phyloP scores from a whole-genome alignment of 37 sponge, comb jelly and placozoan genomes.

The Bolinopsis microptera region DNA sequence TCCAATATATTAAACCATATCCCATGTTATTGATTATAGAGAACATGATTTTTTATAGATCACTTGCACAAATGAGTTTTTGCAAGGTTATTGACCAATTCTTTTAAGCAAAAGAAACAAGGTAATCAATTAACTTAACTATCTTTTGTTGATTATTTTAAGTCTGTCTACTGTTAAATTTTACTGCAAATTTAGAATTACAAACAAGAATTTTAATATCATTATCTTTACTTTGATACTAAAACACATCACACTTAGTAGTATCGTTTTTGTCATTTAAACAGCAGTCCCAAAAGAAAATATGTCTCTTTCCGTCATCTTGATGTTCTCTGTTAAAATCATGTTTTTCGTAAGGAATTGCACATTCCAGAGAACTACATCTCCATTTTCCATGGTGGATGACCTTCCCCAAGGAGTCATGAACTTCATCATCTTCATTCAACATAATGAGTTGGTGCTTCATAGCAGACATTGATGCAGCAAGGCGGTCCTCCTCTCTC shows the following conservation, averaged over 20 bases:
- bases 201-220: too few relatives aligned
- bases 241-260: not conserved
- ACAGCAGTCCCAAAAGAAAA: constrained; percentile 62
- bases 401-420: not conserved
- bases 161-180: too few relatives aligned
- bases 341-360: not conserved
- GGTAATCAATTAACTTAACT: too few relatives aligned
- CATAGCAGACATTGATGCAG: not conserved
- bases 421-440: constrained; percentile 32
- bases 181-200: too few relatives aligned
- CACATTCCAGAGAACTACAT: constrained; percentile 24
- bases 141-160: too few relatives aligned
- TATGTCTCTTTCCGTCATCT: constrained; percentile 42
- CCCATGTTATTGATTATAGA: not conserved
- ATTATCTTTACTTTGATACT: too few relatives aligned
- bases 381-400: constrained; percentile 52
- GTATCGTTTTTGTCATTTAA: constrained; percentile 4
- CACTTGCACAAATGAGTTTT: too few relatives aligned
- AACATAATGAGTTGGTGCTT: not conserved
- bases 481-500: not conserved
- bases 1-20: not conserved
- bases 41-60: not conserved
- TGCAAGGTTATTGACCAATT: too few relatives aligned
- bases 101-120: too few relatives aligned
- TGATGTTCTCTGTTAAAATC: not conserved